phyloP scores from a whole-genome alignment of 2,113 vertebrate genomes.

The Glaucidium brasilianum region DNA sequence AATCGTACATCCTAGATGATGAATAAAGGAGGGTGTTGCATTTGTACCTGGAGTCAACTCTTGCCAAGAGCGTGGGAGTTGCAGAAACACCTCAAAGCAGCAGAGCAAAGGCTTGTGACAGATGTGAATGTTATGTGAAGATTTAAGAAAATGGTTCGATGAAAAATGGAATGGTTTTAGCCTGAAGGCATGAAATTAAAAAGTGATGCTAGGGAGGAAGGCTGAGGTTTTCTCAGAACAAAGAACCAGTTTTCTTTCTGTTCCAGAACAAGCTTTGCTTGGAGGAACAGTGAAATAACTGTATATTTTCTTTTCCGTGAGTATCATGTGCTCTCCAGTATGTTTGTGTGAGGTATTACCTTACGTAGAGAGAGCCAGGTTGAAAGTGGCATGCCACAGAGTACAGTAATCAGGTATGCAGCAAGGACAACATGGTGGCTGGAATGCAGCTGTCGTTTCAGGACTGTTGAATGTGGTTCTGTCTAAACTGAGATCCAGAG shows the following conservation, averaged over 20 bases:
- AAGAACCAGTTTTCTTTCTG: background rate
- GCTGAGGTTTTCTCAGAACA: background rate
- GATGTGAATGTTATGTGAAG: background rate
- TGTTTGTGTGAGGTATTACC: background rate
- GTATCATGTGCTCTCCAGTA: background rate
- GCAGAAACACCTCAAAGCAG: constrained; percentile 1
- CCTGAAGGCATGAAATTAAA: constrained; percentile 10
- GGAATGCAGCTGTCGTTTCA: background rate
- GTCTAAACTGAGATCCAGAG: background rate
- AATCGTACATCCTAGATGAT: background rate
- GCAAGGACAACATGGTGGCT: background rate
- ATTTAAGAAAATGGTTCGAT: background rate
- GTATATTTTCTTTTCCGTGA: background rate
- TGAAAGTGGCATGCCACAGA: background rate
- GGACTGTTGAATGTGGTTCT: background rate
- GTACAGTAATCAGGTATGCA: background rate
- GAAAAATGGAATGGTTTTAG: background rate
- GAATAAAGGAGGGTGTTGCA: background rate
- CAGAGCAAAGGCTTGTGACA: background rate
- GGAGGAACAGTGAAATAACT: background rate
- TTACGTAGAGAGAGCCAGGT: background rate
- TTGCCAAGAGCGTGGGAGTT: constrained; percentile 5
- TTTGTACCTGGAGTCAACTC: background rate
- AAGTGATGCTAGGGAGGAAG: background rate
- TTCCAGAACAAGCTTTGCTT: constrained; percentile 7